These are phyloP conservation scores for Hylia prasina DNA, from an alignment of 2,113 vertebrate genomes.

Conservation along the genomic window DNA sequence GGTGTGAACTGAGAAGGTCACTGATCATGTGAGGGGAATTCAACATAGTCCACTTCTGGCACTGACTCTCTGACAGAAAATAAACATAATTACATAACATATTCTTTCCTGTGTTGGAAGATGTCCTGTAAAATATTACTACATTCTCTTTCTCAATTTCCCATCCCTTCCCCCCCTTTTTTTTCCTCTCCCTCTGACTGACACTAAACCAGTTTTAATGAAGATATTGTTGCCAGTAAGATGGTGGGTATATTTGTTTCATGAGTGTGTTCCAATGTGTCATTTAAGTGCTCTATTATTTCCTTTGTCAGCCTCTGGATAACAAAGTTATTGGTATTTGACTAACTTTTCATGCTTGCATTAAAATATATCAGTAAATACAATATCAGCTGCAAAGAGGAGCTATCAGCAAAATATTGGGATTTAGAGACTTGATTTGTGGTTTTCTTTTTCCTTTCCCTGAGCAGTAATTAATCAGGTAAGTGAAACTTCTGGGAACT, in stretches of 20 bases:
- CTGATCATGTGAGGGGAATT: not conserved
- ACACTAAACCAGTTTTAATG: not conserved
- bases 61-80: not conserved
- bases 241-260: not conserved
- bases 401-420: not conserved
- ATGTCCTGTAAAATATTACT: not conserved
- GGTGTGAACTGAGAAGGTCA: not conserved
- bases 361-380: constrained; percentile 42
- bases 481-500: constrained; percentile 31
- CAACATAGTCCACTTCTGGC: not conserved
- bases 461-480: constrained; percentile 28
- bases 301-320: constrained; percentile 5
- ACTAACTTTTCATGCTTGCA: constrained; percentile 22
- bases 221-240: not conserved
- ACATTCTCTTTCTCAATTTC: not conserved
- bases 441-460: not conserved
- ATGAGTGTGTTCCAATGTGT: not conserved
- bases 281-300: constrained; percentile 4
- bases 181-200: not conserved
- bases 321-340: constrained; percentile 36
- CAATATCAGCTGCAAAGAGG: not conserved
- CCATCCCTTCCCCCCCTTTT: not conserved
- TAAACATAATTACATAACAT: not conserved
- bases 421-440: not conserved
- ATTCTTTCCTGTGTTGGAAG: not conserved